These are phyloP conservation scores for Patella depressa DNA, from an alignment of 2,888 invertebrate genomes.

Conservation along the genomic window DNA sequence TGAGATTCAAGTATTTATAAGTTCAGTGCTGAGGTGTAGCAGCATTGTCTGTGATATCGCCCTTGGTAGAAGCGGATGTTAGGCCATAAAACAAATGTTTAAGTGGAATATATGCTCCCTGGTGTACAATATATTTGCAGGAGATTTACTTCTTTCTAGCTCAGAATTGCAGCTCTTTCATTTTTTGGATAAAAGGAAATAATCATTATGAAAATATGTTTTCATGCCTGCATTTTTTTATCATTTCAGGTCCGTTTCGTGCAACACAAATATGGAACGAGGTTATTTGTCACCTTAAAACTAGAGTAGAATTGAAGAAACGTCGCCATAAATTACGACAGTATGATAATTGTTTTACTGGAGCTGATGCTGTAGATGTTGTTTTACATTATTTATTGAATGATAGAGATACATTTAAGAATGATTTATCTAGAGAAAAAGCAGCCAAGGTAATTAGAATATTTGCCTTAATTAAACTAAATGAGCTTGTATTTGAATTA, in stretches of 20 bases:
- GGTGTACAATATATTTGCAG: no score
- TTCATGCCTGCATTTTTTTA: background rate
- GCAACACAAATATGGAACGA: constrained; percentile 70
- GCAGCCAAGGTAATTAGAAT: constrained; percentile 57
- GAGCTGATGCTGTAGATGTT: constrained; percentile 66
- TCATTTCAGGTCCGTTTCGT: constrained; percentile 57
- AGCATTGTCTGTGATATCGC: no score
- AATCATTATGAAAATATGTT: background rate
- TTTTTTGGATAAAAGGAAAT: background rate
- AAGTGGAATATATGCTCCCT: no score
- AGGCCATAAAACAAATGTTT: no score
- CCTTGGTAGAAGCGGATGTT: no score
- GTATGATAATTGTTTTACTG: constrained; percentile 66
- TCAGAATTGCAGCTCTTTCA: no score
- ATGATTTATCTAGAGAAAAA: constrained; percentile 61
- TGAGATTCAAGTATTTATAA: no score
- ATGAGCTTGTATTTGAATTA: background rate
- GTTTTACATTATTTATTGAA: constrained; percentile 61
- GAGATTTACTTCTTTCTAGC: no score
- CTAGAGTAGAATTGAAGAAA: constrained; percentile 61
- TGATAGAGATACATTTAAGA: constrained; percentile 58
- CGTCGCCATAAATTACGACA: constrained; percentile 59
- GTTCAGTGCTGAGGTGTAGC: no score
- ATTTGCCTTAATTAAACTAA: background rate
- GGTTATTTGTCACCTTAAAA: constrained; percentile 61